A percentile compares a stretch with the other conserved stretches of the same genome.
Evolutionary conservation across 2,797 vertebrate genomes (phyloP).

Genomic region (Syngnathus rostellatus): DNA sequence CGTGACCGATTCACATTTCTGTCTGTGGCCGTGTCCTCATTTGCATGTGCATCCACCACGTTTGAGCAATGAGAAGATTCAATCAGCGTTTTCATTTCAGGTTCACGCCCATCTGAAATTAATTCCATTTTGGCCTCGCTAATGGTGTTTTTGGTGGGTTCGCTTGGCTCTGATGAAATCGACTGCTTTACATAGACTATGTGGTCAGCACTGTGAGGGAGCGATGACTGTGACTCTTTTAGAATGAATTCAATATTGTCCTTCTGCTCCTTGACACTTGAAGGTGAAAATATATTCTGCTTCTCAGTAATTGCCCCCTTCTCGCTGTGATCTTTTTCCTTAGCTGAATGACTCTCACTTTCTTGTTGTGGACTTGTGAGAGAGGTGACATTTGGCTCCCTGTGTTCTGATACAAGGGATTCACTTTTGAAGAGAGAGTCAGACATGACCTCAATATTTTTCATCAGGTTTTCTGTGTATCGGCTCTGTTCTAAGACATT

Average conservation of each 20-base stretch:
- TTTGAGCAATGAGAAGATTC: conserved; percentile 35
- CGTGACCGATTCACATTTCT: conserved; percentile 19
- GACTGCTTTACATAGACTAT: conserved; percentile 42
- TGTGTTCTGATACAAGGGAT: conserved; percentile 41
- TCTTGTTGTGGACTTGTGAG: conserved; percentile 48
- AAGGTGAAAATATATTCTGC: conserved; percentile 57
- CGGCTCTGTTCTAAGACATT: conserved; percentile 51
- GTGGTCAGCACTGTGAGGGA: conserved; percentile 45
- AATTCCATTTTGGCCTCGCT: conserved; percentile 34
- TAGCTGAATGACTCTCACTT: conserved; percentile 51
- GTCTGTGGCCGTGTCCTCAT: conserved; percentile 23
- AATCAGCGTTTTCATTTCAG: conserved; percentile 31
- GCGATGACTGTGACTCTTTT: conserved; percentile 52
- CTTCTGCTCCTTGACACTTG: conserved; percentile 59
- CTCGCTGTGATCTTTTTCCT: conserved; percentile 46
- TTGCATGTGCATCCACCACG: conserved; percentile 31
- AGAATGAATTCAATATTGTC: conserved; percentile 58
- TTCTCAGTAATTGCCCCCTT: conserved; percentile 55
- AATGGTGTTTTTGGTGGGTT: conserved; percentile 40
- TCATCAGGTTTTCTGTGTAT: conserved; percentile 60
- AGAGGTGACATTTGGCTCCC: conserved; percentile 42
- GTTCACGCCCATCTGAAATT: conserved; percentile 36
- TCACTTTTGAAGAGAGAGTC: conserved; percentile 61
- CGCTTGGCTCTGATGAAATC: conserved; percentile 46
- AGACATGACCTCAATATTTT: conserved; percentile 69